Evolutionary conservation across 1,140 invertebrate genomes (phyloP).

Genomic region (Uloborus diversus): DNA sequence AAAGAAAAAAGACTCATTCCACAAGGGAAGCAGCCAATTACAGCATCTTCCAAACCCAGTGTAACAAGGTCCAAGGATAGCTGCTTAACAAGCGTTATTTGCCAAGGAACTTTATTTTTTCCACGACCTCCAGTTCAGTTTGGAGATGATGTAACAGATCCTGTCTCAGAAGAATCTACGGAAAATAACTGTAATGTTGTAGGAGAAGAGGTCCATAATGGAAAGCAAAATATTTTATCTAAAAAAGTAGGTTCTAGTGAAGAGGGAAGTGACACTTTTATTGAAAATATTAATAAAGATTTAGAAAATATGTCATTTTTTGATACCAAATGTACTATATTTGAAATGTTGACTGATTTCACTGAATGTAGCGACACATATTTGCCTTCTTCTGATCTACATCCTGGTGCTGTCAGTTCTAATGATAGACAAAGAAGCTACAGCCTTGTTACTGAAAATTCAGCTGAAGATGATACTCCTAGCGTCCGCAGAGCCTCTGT

Average conservation of each 20-base stretch:
- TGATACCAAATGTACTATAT: constrained; percentile 60
- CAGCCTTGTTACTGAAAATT: constrained; percentile 45
- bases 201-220: background rate
- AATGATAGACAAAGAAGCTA: constrained; percentile 43
- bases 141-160: constrained; percentile 46
- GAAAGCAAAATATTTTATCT: background rate
- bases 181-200: background rate
- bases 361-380: constrained; percentile 36
- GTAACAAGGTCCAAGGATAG: constrained; percentile 43
- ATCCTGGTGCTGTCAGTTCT: background rate
- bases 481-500: constrained; percentile 59
- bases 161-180: background rate
- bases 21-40: constrained; percentile 21
- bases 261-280: constrained; percentile 35
- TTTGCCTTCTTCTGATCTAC: background rate
- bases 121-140: constrained; percentile 61
- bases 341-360: constrained; percentile 60
- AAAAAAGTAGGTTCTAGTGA: constrained; percentile 15
- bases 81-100: constrained; percentile 48
- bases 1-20: constrained; percentile 18
- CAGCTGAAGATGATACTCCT: constrained; percentile 53
- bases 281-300: background rate
- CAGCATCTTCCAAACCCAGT: constrained; percentile 6
- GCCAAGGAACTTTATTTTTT: constrained; percentile 61
- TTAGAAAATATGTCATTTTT: constrained; percentile 43